Conservation (phyloP, 1,140 invertebrate genomes). For the Penaeus indicus region DNA sequence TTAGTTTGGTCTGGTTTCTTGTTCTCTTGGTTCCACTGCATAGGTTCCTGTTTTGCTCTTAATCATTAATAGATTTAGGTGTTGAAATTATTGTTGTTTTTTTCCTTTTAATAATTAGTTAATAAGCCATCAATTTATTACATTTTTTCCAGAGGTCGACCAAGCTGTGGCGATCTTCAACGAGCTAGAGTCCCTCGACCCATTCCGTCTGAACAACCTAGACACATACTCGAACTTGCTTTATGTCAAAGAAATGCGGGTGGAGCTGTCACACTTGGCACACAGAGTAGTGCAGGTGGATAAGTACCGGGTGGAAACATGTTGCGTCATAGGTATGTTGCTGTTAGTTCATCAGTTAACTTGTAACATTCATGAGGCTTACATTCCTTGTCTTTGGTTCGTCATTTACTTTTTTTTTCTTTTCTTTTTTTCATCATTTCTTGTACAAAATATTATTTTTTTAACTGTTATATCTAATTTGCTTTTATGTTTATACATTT, state of each 20-base stretch:
- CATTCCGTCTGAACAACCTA: constrained; percentile 93
- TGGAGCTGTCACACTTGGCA: constrained; percentile 92
- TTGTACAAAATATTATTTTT: too few species aligned
- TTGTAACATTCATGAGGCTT: too few species aligned
- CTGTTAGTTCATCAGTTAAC: too few species aligned
- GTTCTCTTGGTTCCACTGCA: not conserved
- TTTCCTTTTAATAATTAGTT: not conserved
- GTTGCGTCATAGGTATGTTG: constrained; percentile 92
- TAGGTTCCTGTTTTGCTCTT: not conserved
- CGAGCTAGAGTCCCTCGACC: constrained; percentile 84
- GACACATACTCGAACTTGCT: constrained; percentile 97
- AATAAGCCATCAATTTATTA: constrained; percentile 21
- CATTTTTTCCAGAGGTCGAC: constrained; percentile 83
- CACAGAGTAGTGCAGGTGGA: constrained; percentile 94
- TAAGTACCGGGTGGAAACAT: constrained; percentile 97
- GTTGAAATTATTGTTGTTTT: too few species aligned
- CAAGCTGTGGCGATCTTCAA: constrained; percentile 84
- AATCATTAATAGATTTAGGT: not conserved
- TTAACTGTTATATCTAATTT: too few species aligned
- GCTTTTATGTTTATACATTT: too few species aligned
- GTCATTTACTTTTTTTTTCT: too few species aligned
- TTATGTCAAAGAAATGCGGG: constrained; percentile 93
- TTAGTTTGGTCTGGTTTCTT: too few species aligned
- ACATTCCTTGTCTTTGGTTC: too few species aligned
- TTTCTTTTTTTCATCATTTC: too few species aligned